A percentile compares a stretch with the other conserved stretches of the same genome.
Conservation (phyloP, 2,113 vertebrate genomes). For the Noturus placidus region DNA sequence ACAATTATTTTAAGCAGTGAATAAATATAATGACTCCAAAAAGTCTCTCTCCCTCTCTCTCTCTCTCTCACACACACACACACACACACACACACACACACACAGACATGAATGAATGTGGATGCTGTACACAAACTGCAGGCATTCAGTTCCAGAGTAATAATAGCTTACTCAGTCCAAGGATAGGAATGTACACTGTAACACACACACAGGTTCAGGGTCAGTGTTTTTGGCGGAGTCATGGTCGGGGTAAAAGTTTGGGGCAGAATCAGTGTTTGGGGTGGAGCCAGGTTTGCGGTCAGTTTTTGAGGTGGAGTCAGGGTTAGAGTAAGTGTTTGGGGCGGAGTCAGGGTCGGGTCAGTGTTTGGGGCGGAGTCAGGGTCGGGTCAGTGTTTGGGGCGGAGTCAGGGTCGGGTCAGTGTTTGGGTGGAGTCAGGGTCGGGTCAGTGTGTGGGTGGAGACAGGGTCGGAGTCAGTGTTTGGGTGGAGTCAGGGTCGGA, state of each 20-base stretch:
- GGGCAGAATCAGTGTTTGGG: neutral
- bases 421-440: too few species aligned
- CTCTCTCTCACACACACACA: neutral
- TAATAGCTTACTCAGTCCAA: conserved; percentile 3
- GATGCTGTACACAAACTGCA: neutral
- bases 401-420: too few species aligned
- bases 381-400: too few species aligned
- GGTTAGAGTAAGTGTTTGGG: neutral
- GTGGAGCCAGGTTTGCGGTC: neutral
- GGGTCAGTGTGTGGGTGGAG: too few species aligned
- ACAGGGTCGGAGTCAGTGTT: too few species aligned
- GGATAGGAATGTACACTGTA: neutral
- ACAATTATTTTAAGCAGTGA: neutral
- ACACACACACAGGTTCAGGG: neutral
- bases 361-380: too few species aligned
- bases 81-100: neutral
- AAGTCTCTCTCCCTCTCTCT: too few species aligned
- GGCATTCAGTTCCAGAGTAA: conserved; percentile 12
- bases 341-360: neutral
- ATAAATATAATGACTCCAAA: conserved; percentile 3
- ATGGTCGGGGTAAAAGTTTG: neutral
- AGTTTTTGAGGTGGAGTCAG: neutral
- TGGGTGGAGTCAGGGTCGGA: too few species aligned
- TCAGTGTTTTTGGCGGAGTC: neutral
- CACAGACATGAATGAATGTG: neutral